Conservation (phyloP, 2,888 invertebrate species). For the Leucophenga maculata region DNA sequence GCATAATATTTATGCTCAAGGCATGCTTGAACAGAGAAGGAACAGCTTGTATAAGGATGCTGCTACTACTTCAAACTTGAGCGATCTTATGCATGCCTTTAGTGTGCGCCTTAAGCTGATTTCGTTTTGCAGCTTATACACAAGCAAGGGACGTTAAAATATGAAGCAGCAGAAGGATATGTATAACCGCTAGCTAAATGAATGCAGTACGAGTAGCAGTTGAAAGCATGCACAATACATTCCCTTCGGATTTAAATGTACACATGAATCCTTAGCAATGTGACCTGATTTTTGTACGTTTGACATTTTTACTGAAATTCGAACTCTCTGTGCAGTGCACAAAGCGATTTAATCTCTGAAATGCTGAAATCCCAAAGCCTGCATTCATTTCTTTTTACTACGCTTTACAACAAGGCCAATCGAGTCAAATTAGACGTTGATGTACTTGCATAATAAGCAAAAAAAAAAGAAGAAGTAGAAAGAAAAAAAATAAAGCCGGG, state of each 20-base stretch:
- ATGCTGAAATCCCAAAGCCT: not conserved
- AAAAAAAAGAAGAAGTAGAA: not conserved
- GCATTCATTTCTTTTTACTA: not conserved
- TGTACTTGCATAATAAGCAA: not conserved
- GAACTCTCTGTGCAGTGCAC: not conserved
- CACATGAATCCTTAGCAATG: slow-evolving; percentile 14
- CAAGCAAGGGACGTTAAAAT: not conserved
- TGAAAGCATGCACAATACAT: no score
- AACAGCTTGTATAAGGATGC: not conserved
- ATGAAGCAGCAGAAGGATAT: not conserved
- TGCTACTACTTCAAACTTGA: not conserved
- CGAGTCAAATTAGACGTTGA: slow-evolving; percentile 12
- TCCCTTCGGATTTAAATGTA: not conserved
- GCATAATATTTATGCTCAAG: slow-evolving; percentile 22
- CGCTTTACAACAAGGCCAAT: not conserved
- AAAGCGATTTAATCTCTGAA: not conserved
- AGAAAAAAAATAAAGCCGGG: not conserved
- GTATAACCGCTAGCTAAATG: not conserved
- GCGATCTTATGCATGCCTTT: not conserved
- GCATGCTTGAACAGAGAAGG: slow-evolving; percentile 12
- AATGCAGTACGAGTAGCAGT: not conserved
- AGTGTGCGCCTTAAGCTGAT: slow-evolving; percentile 7
- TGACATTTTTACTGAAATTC: slow-evolving; percentile 16
- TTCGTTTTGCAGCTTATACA: not conserved
- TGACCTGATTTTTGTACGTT: slow-evolving; percentile 18